Conservation (phyloP, 2,113 vertebrate genomes). For the Meriones unguiculatus region DNA sequence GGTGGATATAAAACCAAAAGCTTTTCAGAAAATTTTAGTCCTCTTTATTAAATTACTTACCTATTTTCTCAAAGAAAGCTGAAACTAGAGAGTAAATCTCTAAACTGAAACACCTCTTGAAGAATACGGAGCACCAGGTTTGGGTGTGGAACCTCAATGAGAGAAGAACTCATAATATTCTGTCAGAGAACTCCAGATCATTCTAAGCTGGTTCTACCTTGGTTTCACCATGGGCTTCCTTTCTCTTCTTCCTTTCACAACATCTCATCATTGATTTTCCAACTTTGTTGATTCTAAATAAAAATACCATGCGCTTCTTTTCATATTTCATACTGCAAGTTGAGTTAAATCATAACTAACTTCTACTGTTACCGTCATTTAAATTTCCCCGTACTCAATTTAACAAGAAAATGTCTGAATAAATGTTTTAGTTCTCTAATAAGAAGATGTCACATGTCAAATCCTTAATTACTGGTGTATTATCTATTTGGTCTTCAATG, state of each 20-base stretch:
- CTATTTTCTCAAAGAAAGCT: not conserved
- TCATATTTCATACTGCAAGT: not conserved
- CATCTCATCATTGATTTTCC: not conserved
- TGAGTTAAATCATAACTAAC: slow-evolving; percentile 45
- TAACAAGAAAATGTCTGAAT: slow-evolving; percentile 42
- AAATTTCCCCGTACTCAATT: slow-evolving; percentile 21
- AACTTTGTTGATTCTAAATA: slow-evolving; percentile 5
- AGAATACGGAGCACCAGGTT: not conserved
- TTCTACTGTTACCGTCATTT: slow-evolving; percentile 21
- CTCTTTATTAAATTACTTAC: not conserved
- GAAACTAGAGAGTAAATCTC: not conserved
- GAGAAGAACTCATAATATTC: too few species aligned
- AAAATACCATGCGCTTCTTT: not conserved
- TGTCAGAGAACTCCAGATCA: too few species aligned
- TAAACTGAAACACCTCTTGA: not conserved
- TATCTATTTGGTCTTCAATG: slow-evolving; percentile 31
- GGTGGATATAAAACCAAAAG: not conserved
- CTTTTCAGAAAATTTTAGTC: not conserved
- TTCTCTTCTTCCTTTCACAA: not conserved
- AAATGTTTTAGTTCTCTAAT: slow-evolving; percentile 1
- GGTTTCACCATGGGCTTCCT: too few species aligned
- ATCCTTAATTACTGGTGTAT: slow-evolving; percentile 27
- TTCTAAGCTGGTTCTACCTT: too few species aligned
- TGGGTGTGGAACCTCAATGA: too few species aligned
- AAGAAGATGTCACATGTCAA: not conserved